phyloP scores from a whole-genome alignment of 2,888 invertebrate genomes.

The Uloborus plumipes region DNA sequence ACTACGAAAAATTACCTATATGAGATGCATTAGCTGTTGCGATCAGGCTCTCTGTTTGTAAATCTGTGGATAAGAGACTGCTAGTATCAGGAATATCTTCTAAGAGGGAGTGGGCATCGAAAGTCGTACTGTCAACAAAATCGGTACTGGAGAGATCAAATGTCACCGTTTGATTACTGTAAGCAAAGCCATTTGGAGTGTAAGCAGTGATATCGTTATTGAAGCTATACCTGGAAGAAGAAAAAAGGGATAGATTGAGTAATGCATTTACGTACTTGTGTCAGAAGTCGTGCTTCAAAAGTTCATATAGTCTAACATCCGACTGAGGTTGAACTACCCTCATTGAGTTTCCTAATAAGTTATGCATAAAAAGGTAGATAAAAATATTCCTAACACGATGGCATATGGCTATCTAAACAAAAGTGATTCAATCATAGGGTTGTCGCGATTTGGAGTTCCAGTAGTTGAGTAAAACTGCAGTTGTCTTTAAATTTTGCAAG shows the following conservation, averaged over 20 bases:
- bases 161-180: conserved; percentile 68
- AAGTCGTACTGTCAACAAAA: conserved; percentile 74
- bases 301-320: too few relatives aligned
- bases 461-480: too few relatives aligned
- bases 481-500: too few relatives aligned
- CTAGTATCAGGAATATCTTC: conserved; percentile 63
- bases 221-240: conserved; percentile 75
- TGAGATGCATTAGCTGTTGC: background rate
- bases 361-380: too few relatives aligned
- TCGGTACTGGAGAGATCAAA: conserved; percentile 83
- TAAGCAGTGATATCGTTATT: conserved; percentile 78
- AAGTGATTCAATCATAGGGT: too few relatives aligned
- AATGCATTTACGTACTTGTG: background rate
- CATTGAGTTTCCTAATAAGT: too few relatives aligned
- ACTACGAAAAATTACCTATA: conserved; percentile 1
- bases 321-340: too few relatives aligned
- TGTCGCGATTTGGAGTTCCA: too few relatives aligned
- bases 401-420: too few relatives aligned
- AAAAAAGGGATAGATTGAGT: background rate
- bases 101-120: conserved; percentile 78
- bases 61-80: conserved; percentile 57
- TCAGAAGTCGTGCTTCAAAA: too few relatives aligned
- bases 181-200: conserved; percentile 71
- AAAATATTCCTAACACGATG: too few relatives aligned
- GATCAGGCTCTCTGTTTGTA: conserved; percentile 14